Conservation (phyloP, 2,888 invertebrate genomes). For the Microplitis manilae region DNA sequence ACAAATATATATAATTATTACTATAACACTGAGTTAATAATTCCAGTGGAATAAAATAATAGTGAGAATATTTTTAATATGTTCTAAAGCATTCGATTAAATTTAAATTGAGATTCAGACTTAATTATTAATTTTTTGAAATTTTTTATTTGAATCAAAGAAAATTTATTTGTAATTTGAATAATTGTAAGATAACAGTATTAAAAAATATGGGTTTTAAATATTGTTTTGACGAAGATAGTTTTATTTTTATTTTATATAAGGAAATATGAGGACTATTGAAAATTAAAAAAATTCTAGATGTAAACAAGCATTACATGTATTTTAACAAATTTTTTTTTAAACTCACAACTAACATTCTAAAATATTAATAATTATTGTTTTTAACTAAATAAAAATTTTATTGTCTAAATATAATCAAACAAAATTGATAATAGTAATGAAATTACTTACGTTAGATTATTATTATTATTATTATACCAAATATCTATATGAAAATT, state of each 20-base stretch:
- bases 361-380: constrained; percentile 3
- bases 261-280: background rate
- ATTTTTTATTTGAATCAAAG: background rate
- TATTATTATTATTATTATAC: constrained; percentile 1
- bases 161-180: constrained; percentile 13
- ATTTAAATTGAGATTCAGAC: background rate
- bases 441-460: constrained; percentile 7
- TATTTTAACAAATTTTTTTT: constrained; percentile 36
- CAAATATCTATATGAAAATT: background rate
- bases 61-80: background rate
- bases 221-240: background rate
- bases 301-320: constrained; percentile 39
- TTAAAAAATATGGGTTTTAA: constrained; percentile 25
- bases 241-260: constrained; percentile 1
- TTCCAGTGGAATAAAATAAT: background rate
- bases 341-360: constrained; percentile 22
- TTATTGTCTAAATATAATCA: constrained; percentile 24
- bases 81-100: background rate
- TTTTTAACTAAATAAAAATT: constrained; percentile 12
- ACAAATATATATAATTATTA: background rate
- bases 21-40: background rate
- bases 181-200: constrained; percentile 26
- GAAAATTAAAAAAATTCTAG: constrained; percentile 8
- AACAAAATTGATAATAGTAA: constrained; percentile 15
- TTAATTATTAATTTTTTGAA: background rate